phyloP scores from a whole-genome alignment of 2,888 invertebrate species.

The Melipona beecheii region DNA sequence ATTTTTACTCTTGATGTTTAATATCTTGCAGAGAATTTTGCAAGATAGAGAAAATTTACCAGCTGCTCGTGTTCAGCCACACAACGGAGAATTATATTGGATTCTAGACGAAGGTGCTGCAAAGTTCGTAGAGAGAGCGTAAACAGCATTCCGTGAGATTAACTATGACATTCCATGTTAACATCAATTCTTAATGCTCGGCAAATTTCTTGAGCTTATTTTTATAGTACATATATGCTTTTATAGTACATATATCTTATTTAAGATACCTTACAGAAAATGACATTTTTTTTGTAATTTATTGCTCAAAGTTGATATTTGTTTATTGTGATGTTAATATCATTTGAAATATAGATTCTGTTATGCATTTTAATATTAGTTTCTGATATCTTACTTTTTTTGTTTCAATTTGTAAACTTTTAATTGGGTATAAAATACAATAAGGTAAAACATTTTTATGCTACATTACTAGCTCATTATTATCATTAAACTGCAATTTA shows the following conservation, averaged over 20 bases:
- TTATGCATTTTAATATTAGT: slow-evolving; percentile 20
- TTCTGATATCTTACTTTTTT: slow-evolving; percentile 33
- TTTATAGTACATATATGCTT: slow-evolving; percentile 67
- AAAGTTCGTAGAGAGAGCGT: slow-evolving; percentile 57
- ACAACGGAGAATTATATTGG: slow-evolving; percentile 88
- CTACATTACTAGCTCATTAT: slow-evolving; percentile 20
- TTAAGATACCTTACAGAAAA: slow-evolving; percentile 58
- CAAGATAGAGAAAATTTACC: slow-evolving; percentile 91
- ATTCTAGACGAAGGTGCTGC: slow-evolving; percentile 80
- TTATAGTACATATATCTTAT: slow-evolving; percentile 44
- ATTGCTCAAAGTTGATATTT: slow-evolving; percentile 47
- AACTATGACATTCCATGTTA: slow-evolving; percentile 70
- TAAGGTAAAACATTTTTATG: slow-evolving; percentile 16
- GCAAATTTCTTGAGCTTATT: slow-evolving; percentile 60
- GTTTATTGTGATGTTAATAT: slow-evolving; percentile 28
- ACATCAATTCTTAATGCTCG: slow-evolving; percentile 43
- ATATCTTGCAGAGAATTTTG: slow-evolving; percentile 89
- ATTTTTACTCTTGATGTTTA: slow-evolving; percentile 37
- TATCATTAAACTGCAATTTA: slow-evolving; percentile 12
- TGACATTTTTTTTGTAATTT: slow-evolving; percentile 35
- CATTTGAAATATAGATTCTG: slow-evolving; percentile 25
- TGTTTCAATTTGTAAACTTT: slow-evolving; percentile 34
- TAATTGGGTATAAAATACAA: slow-evolving; percentile 22
- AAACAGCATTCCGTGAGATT: slow-evolving; percentile 23
- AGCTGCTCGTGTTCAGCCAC: slow-evolving; percentile 90